Evolutionary conservation across 1,140 invertebrate species (phyloP).

Genomic region (Anoplophora glabripennis): DNA sequence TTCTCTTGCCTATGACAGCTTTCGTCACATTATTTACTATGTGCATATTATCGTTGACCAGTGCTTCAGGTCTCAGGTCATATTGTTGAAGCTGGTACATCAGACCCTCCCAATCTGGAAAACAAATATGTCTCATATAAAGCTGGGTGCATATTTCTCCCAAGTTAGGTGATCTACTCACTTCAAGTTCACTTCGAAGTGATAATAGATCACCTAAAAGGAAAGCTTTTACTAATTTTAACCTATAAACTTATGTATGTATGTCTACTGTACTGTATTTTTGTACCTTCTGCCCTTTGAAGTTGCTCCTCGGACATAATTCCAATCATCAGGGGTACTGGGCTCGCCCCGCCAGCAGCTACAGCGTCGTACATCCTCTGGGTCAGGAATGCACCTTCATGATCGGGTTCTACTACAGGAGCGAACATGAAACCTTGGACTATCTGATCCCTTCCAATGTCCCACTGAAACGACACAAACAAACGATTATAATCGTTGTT

Average conservation of each 20-base stretch:
- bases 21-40: background rate
- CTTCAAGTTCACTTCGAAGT: too few relatives aligned
- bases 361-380: conserved; percentile 21
- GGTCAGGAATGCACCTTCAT: conserved; percentile 28
- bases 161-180: too few relatives aligned
- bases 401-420: conserved; percentile 24
- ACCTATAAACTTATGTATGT: too few relatives aligned
- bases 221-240: too few relatives aligned
- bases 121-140: too few relatives aligned
- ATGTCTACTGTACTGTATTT: too few relatives aligned
- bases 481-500: too few relatives aligned
- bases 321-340: conserved; percentile 29
- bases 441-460: background rate
- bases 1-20: background rate
- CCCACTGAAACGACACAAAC: background rate
- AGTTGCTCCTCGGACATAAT: conserved; percentile 31
- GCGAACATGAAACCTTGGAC: background rate
- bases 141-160: too few relatives aligned
- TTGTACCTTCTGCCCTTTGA: conserved; percentile 7
- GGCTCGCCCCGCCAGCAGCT: conserved; percentile 14
- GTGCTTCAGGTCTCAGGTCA: background rate
- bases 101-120: background rate
- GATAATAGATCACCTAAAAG: too few relatives aligned
- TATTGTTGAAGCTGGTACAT: background rate
- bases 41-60: conserved; percentile 2